Base-by-base conservation (phyloP, 2,888 invertebrate species). In the Oithona nana region DNA sequence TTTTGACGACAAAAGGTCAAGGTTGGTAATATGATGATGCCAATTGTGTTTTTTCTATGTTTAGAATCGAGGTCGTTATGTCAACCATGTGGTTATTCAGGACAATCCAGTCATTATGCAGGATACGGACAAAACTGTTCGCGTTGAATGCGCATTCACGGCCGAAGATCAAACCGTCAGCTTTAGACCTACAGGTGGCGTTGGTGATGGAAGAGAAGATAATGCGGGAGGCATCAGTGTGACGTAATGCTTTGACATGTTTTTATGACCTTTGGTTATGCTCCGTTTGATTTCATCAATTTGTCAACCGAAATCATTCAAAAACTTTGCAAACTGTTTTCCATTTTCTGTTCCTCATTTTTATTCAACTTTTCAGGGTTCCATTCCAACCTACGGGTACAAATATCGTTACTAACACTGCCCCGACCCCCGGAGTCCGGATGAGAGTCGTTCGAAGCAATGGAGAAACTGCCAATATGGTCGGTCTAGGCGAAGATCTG, bases 91-190 rank as follows among this genome's bases (percentile, higher is more conserved):
- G 49, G 73, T 75, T 28, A 71, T 75, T 57, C 75, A 75, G 65
- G 73, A 74, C 66, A 74, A 75, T 67, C 73, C 75, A 22, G 71
- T 74, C 22, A 75, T 75, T 66, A 74, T 75, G 73, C 75, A 74
- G 63, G 73, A 74, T 63, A 73, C 72, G 8, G 75, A 75, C 67
- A 72, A 72, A 65, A 74, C 73, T 2, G 73, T 75, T 24, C 68
- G 74, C 62, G 75, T 75, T 31, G 73, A 75, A 66, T 75, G 75
- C 64, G 72, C 74, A 13, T 75, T 75, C 67, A 74, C 74, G 66
- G 73, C 73, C 16, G 71, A 70, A 39, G 75, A 75, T 66, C 73
- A 75, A 65, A 74, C 74, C 1, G 72, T 75, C 28, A 73, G 71
- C 8, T 72, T 71, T 66, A 70, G 71, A 30, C 71, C 73, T 20